These are phyloP conservation scores for Parnassius smintheus DNA, from an alignment of 2,888 invertebrate genomes.

Conservation along the genomic window DNA sequence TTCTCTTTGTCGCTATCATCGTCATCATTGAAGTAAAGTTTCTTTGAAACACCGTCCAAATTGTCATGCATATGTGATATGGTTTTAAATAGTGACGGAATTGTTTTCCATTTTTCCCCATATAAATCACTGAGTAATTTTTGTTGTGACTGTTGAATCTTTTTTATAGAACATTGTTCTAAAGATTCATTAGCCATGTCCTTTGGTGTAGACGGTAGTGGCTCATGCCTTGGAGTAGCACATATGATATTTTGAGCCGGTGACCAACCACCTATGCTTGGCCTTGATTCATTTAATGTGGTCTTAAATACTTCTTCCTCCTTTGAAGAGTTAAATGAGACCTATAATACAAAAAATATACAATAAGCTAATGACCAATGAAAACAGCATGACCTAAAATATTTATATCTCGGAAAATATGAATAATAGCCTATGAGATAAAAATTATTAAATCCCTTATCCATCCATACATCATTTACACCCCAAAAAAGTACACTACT, in stretches of 20 bases:
- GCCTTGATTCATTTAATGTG: constrained; percentile 36
- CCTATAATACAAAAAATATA: constrained; percentile 43
- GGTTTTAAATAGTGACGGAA: constrained; percentile 66
- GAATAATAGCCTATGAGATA: too few species aligned
- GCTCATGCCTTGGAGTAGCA: constrained; percentile 56
- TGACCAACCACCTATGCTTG: constrained; percentile 68
- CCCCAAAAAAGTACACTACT: too few species aligned
- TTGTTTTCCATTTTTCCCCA: constrained; percentile 79
- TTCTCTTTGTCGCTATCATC: constrained; percentile 66
- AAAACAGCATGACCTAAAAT: not conserved
- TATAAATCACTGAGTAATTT: constrained; percentile 76
- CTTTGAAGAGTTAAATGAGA: constrained; percentile 56
- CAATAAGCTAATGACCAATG: not conserved
- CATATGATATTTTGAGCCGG: constrained; percentile 66
- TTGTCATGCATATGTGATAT: constrained; percentile 50
- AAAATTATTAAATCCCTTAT: too few species aligned
- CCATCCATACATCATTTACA: too few species aligned
- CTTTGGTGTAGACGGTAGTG: constrained; percentile 61
- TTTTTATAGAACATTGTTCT: constrained; percentile 65
- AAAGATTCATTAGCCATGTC: constrained; percentile 63
- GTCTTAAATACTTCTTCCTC: constrained; percentile 40
- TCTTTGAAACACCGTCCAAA: constrained; percentile 54
- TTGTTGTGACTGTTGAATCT: constrained; percentile 64
- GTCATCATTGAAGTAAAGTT: constrained; percentile 55
- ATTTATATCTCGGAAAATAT: too few species aligned